Percentiles rank a stretch among this genome's conserved stretches.
Evolutionary conservation across 2,797 vertebrate genomes (phyloP).

Genomic region (Myotis pilosus): DNA sequence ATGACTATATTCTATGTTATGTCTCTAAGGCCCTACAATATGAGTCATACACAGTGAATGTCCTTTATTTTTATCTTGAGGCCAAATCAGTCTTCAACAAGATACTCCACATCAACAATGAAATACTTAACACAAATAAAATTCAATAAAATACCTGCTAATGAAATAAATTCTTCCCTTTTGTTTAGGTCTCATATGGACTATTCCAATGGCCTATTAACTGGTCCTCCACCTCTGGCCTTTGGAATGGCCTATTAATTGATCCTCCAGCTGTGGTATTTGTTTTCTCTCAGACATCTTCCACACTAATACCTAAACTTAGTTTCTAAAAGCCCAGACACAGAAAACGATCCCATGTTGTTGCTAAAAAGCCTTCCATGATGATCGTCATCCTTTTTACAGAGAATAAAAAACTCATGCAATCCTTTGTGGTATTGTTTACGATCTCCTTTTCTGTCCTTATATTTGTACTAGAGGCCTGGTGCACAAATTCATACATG

Average conservation of each 20-base stretch:
- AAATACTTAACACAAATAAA: neutral
- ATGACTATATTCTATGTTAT: neutral
- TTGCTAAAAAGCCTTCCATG: neutral
- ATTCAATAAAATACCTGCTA: neutral
- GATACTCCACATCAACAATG: neutral
- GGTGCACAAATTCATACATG: too few species aligned
- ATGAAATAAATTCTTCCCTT: neutral
- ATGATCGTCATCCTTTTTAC: neutral
- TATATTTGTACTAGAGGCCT: neutral
- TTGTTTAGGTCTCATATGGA: neutral
- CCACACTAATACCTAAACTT: neutral
- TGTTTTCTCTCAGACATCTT: neutral
- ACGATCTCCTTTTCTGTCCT: neutral
- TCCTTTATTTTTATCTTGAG: neutral
- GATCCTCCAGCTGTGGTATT: neutral
- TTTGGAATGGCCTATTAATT: neutral
- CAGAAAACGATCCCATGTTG: neutral
- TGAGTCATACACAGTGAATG: neutral
- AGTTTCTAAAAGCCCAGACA: neutral
- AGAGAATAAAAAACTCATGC: neutral
- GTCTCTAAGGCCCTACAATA: neutral
- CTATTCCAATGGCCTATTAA: neutral
- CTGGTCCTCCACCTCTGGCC: neutral
- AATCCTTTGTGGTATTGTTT: neutral
- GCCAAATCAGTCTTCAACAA: neutral